Percentiles rank a stretch among this genome's conserved stretches.
Evolutionary conservation across 1,140 invertebrate species (phyloP).

Genomic region (Limonius californicus): DNA sequence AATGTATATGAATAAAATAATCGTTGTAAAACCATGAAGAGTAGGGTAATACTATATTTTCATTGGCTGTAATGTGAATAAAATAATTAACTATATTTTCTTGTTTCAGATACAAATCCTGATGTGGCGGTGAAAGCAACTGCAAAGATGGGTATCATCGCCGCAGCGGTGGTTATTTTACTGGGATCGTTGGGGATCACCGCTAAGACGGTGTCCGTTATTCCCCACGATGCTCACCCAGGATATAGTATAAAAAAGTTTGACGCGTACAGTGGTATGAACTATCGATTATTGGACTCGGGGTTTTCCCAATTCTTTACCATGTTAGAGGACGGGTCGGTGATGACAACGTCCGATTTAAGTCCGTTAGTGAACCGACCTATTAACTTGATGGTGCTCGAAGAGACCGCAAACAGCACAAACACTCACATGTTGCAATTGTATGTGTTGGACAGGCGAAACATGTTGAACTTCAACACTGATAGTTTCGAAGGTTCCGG

Average conservation of each 20-base stretch:
- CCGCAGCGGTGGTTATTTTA: conserved; percentile 18
- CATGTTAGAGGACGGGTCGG: conserved; percentile 78
- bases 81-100: too few species aligned
- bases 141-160: conserved; percentile 21
- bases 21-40: too few species aligned
- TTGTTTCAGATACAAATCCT: conserved; percentile 8
- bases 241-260: conserved; percentile 81
- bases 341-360: conserved; percentile 85
- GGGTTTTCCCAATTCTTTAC: conserved; percentile 80
- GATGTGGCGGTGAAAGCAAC: conserved; percentile 16
- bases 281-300: conserved; percentile 68
- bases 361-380: conserved; percentile 74
- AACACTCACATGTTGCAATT: conserved; percentile 75
- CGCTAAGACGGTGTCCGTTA: conserved; percentile 51
- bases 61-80: too few species aligned
- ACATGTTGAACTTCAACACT: conserved; percentile 73
- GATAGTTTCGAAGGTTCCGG: conserved; percentile 61
- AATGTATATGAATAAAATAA: too few species aligned
- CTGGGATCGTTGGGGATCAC: conserved; percentile 25
- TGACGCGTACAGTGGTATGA: conserved; percentile 49
- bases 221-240: conserved; percentile 79
- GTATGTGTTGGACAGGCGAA: conserved; percentile 74
- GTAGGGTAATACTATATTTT: too few species aligned
- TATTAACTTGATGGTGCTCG: conserved; percentile 74
- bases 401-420: conserved; percentile 73